A percentile compares a stretch with the other conserved stretches of the same genome.
These are phyloP conservation scores for Temnothorax ravouxi DNA, from an alignment of 2,888 invertebrate genomes.

Conservation along the genomic window DNA sequence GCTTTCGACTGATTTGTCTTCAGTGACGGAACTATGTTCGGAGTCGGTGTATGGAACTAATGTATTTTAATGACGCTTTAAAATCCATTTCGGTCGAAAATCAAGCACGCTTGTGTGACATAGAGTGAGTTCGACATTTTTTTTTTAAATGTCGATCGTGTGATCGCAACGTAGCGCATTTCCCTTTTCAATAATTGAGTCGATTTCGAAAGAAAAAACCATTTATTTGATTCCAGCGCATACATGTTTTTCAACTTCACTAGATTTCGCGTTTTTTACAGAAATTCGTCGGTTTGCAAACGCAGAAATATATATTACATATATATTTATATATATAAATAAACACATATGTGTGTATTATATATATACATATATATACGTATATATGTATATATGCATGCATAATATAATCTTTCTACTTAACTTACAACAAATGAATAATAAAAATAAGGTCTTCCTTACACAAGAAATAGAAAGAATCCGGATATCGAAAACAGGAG, in stretches of 20 bases:
- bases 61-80: slow-evolving; percentile 48
- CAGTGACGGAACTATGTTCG: neutral
- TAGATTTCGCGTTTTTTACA: slow-evolving; percentile 49
- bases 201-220: slow-evolving; percentile 50
- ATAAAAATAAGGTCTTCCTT: slow-evolving; percentile 43
- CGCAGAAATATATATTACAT: slow-evolving; percentile 20
- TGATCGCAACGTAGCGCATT: slow-evolving; percentile 38
- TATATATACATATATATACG: neutral
- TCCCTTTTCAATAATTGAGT: slow-evolving; percentile 51
- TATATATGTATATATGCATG: slow-evolving; percentile 16
- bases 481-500: slow-evolving; percentile 16
- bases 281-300: slow-evolving; percentile 29
- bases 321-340: neutral
- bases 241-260: slow-evolving; percentile 43
- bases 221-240: slow-evolving; percentile 54
- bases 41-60: slow-evolving; percentile 26
- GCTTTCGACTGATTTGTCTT: slow-evolving; percentile 5
- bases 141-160: slow-evolving; percentile 35
- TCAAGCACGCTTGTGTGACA: slow-evolving; percentile 51
- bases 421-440: slow-evolving; percentile 37
- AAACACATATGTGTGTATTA: neutral
- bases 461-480: slow-evolving; percentile 27
- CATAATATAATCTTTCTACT: slow-evolving; percentile 24
- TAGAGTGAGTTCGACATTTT: slow-evolving; percentile 36
- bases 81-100: slow-evolving; percentile 44